These are phyloP conservation scores for Drosophila repletoides DNA, from an alignment of 1,140 invertebrate species.

Conservation along the genomic window DNA sequence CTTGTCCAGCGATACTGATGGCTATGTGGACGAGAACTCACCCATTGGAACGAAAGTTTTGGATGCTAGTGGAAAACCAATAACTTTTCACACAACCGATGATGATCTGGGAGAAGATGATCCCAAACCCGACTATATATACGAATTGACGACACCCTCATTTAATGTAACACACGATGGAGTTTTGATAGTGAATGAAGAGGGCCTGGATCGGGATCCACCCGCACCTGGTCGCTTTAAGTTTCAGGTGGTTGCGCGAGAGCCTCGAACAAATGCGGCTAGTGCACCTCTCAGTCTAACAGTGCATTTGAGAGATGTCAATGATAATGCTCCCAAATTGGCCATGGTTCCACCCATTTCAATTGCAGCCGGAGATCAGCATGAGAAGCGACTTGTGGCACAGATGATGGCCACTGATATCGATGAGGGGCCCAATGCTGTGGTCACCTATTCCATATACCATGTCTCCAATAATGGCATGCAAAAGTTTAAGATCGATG, in stretches of 20 bases:
- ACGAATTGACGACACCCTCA: constrained; percentile 92
- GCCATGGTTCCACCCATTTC: constrained; percentile 89
- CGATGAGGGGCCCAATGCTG: constrained; percentile 92
- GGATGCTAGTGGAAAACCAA: constrained; percentile 86
- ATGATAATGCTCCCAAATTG: constrained; percentile 92
- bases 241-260: constrained; percentile 90
- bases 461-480: constrained; percentile 95
- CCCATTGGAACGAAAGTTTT: constrained; percentile 91
- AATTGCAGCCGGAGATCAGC: constrained; percentile 89
- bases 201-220: constrained; percentile 92
- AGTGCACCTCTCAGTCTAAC: constrained; percentile 91
- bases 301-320: constrained; percentile 91
- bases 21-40: constrained; percentile 93
- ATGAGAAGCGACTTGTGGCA: constrained; percentile 88
- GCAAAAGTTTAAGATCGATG: constrained; percentile 92
- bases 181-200: constrained; percentile 90
- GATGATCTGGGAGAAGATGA: constrained; percentile 91
- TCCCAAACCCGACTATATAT: constrained; percentile 89
- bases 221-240: constrained; percentile 92
- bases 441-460: constrained; percentile 91
- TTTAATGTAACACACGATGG: constrained; percentile 91
- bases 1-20: constrained; percentile 87
- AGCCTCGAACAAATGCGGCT: constrained; percentile 89
- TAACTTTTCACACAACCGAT: constrained; percentile 89
- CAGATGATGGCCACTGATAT: constrained; percentile 92